phyloP scores from a whole-genome alignment of 30 jellyfish, hydroid and myxozoan species.

The Aurelia aurita region DNA sequence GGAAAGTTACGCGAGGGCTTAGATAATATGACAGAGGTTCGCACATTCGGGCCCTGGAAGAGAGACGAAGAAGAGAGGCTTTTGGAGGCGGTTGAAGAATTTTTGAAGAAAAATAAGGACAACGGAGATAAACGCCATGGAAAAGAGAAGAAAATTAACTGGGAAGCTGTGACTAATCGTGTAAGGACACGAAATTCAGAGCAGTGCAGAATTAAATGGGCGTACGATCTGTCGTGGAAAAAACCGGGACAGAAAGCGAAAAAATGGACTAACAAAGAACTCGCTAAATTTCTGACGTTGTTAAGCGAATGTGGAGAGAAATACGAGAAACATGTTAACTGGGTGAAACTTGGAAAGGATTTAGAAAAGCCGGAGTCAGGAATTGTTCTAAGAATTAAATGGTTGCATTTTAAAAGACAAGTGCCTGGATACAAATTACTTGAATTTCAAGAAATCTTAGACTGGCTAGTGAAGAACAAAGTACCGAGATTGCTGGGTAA shows the following conservation, averaged over 20 bases:
- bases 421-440: too few species aligned
- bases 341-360: slow-evolving; percentile 29
- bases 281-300: background rate
- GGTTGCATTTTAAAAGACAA: slow-evolving; percentile 12
- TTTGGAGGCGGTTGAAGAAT: background rate
- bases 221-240: slow-evolving; percentile 17
- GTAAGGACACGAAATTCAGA: slow-evolving; percentile 52
- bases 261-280: slow-evolving; percentile 29
- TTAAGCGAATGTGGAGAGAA: slow-evolving; percentile 28
- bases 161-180: slow-evolving; percentile 25
- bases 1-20: too few species aligned
- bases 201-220: slow-evolving; percentile 53
- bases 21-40: background rate
- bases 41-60: background rate
- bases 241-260: slow-evolving; percentile 2
- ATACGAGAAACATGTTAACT: slow-evolving; percentile 46
- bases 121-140: background rate
- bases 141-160: background rate
- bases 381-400: slow-evolving; percentile 4
- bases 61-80: slow-evolving; percentile 1
- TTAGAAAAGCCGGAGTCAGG: slow-evolving; percentile 7
- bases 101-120: too few species aligned
- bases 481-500: too few species aligned
- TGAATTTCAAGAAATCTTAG: too few species aligned
- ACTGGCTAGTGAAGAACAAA: too few species aligned